Percentiles rank a stretch among this genome's conserved stretches.
Conservation (phyloP, 2,797 vertebrate genomes). For the Neostethus bicornis region DNA sequence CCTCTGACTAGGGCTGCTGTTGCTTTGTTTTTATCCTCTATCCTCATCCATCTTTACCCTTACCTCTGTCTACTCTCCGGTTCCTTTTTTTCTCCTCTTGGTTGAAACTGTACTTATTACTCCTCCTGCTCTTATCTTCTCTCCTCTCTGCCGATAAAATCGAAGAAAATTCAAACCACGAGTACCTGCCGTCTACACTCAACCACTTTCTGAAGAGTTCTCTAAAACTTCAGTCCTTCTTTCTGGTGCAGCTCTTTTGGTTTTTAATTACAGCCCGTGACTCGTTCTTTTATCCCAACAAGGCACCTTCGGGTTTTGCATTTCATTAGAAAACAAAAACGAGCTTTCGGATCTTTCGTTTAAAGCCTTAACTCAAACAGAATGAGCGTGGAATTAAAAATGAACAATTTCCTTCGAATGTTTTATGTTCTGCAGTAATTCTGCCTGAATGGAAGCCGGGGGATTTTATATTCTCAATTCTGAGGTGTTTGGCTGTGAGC, state of each 20-base stretch:
- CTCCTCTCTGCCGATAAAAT: background rate
- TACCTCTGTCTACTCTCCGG: conserved; percentile 5
- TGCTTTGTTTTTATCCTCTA: conserved; percentile 26
- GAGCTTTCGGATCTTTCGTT: conserved; percentile 12
- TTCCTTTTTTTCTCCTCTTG: conserved; percentile 12
- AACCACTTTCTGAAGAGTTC: background rate
- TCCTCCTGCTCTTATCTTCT: conserved; percentile 3
- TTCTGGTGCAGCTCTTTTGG: conserved; percentile 13
- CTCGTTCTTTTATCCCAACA: conserved; percentile 8
- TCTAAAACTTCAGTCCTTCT: conserved; percentile 7
- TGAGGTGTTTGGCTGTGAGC: no score
- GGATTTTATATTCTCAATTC: background rate
- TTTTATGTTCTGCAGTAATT: conserved; percentile 3
- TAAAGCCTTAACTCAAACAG: conserved; percentile 17
- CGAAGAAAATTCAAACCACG: background rate
- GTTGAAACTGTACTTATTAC: conserved; percentile 24
- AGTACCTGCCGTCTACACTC: conserved; percentile 9
- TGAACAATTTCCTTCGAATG: conserved; percentile 2
- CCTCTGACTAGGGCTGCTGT: conserved; percentile 42
- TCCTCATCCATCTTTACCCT: conserved; percentile 20
- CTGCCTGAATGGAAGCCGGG: background rate
- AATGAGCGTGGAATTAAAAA: conserved; percentile 14
- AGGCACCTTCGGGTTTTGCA: conserved; percentile 39
- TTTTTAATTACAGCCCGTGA: conserved; percentile 17
- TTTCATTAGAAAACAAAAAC: conserved; percentile 36